Evolutionary conservation across 2,888 invertebrate species (phyloP).

Genomic region (Rhogogaster chlorosoma): DNA sequence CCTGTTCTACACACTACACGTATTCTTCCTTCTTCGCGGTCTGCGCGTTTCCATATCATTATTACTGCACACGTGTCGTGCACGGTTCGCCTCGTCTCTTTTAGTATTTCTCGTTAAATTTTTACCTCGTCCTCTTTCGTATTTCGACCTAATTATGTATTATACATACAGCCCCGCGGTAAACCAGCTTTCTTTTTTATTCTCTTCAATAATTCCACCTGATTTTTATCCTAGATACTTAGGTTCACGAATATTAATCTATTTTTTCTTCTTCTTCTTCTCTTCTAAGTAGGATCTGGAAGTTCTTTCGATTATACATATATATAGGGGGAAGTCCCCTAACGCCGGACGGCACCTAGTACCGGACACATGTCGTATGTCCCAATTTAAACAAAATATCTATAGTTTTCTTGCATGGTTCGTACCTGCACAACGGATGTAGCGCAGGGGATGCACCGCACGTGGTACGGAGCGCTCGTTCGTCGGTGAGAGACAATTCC

Average conservation of each 20-base stretch:
- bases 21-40: neutral
- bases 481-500: too few species aligned
- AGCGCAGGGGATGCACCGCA: too few species aligned
- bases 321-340: too few species aligned
- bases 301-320: too few species aligned
- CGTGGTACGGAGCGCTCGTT: too few species aligned
- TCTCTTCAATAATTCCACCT: neutral
- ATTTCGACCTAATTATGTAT: neutral
- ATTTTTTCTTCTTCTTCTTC: neutral
- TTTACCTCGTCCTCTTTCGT: neutral
- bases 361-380: too few species aligned
- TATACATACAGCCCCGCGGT: neutral
- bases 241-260: neutral
- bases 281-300: too few species aligned
- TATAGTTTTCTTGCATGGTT: too few species aligned
- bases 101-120: neutral
- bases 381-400: too few species aligned
- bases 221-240: neutral
- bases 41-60: constrained; percentile 1
- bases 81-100: neutral
- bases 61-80: neutral
- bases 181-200: neutral
- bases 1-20: neutral
- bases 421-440: too few species aligned
- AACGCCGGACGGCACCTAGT: too few species aligned